Base-by-base conservation (phyloP, 2,797 vertebrate genomes). In the Manis crassicaudata region DNA sequence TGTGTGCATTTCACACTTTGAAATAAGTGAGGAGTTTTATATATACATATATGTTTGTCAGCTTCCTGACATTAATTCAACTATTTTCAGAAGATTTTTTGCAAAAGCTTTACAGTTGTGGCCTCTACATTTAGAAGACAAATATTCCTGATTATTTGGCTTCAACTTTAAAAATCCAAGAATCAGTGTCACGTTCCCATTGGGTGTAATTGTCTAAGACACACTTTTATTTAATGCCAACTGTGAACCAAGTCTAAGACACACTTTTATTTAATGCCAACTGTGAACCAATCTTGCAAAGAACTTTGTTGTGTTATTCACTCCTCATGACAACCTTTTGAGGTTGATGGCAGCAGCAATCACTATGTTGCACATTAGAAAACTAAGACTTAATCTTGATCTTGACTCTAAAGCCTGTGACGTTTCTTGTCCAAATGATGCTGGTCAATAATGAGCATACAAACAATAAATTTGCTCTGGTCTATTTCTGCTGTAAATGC, bases 21-120 rank as follows among this genome's bases (percentile, higher is more conserved):
- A 97, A 97, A 96, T 97, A 77, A 94, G 87, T 85, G 32, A 97
- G 68, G 21, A 54, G 73, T 90, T 93, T 76, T 92, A 88, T 62
- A 46, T 21, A 62, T 89, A 23, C 23, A 46, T 79, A 89, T 50
- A 79, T 54, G 89, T 52, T 81, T 94, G n/a, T 79, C 75, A 80
- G 7, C 18, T 83, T 27, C 46, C 32, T 91, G 6, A 14, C 46
- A 94, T 27, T 95, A 88, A 93, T 13, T 10, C 1, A 90, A 46
- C 18, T 92, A 7, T 96, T 63, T 93, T 95, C 14, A 75, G 2
- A 29, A 1, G 9, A 1, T 80, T 72, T 65, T 63, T 92, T 94
- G 27, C 4, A 63, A 92, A 97, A 73, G 70, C 35, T 62, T 90
- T 93, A 85, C 2, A 94, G 27, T 37, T 54, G 43, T 67, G 32